Percentiles rank a stretch among this genome's conserved stretches.
Conservation (phyloP, 2,797 vertebrate genomes). For the Amazona ochrocephala region DNA sequence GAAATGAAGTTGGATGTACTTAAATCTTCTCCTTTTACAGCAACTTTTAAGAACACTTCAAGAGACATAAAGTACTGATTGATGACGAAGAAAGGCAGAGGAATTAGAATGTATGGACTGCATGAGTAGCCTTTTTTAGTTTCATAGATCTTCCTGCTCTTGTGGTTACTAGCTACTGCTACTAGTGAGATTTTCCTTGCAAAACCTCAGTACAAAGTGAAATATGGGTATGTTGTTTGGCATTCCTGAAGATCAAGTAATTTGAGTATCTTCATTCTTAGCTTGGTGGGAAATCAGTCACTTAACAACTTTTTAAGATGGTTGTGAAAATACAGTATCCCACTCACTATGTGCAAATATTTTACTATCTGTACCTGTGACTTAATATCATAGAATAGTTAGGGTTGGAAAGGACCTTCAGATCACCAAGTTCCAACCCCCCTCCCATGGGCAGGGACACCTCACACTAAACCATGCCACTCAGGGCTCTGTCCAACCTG, state of each 20-base stretch:
- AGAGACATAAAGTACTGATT: background rate
- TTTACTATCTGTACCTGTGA: background rate
- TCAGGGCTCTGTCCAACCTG: too few relatives aligned
- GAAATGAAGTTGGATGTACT: background rate
- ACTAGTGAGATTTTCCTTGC: background rate
- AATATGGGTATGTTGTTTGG: background rate
- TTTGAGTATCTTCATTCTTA: background rate
- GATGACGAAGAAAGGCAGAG: background rate
- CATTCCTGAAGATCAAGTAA: background rate
- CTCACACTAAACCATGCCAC: too few relatives aligned
- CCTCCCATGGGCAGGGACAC: too few relatives aligned
- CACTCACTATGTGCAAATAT: background rate
- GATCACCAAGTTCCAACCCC: too few relatives aligned
- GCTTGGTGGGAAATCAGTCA: background rate
- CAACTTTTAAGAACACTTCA: background rate
- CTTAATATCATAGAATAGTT: background rate
- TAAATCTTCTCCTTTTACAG: background rate
- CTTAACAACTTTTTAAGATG: background rate
- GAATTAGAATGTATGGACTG: background rate
- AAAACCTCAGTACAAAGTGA: background rate
- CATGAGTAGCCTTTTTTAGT: background rate
- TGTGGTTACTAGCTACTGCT: background rate
- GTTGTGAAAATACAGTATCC: background rate
- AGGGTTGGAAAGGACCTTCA: too few relatives aligned
- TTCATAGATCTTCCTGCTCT: background rate